Evolutionary conservation across 64 coral and sea anemone genomes (phyloP).

Genomic region (Montipora capricornis): DNA sequence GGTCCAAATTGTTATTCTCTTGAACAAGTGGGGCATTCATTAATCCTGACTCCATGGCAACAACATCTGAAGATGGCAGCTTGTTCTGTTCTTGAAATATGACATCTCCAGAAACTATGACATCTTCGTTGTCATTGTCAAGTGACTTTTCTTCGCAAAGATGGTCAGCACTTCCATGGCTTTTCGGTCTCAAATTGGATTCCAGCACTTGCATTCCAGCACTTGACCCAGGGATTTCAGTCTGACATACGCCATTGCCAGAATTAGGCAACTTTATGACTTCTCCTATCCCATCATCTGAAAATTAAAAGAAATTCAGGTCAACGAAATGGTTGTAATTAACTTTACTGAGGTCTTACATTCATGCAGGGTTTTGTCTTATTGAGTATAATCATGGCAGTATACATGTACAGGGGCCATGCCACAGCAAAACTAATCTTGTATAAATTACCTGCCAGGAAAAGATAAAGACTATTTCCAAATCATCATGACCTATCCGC

Average conservation of each 20-base stretch:
- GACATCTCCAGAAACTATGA: not conserved
- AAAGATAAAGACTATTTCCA: no score
- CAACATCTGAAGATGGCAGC: not conserved
- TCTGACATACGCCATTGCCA: not conserved
- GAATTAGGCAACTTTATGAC: no score
- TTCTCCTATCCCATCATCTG: not conserved
- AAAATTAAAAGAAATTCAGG: not conserved
- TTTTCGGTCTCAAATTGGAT: not conserved
- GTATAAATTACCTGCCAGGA: no score
- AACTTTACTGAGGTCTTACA: no score
- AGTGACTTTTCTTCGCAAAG: not conserved
- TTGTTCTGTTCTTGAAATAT: not conserved
- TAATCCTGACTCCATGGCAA: not conserved
- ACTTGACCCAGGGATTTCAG: not conserved
- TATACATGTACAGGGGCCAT: no score
- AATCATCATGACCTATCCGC: no score
- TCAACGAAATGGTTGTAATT: no score
- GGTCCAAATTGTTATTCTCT: not conserved
- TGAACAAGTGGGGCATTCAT: not conserved
- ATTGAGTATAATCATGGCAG: no score
- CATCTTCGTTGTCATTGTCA: not conserved
- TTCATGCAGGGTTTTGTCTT: no score
- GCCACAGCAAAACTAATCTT: no score
- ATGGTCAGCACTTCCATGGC: not conserved
- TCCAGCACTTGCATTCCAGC: not conserved